Evolutionary conservation across 1,140 invertebrate species (phyloP).

Genomic region (Bombus breviceps): DNA sequence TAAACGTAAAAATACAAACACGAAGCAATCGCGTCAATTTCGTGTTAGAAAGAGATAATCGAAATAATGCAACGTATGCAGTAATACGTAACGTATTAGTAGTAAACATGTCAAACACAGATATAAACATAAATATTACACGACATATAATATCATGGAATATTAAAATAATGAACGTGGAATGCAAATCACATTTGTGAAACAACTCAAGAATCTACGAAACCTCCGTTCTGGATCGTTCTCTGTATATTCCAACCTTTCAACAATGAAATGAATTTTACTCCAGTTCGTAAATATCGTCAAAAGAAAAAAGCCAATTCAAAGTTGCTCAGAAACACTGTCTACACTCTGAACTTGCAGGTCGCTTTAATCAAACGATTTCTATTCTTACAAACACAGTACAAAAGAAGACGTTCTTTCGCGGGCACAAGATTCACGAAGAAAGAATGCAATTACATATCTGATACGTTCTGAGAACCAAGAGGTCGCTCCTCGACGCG

Average conservation of each 20-base stretch:
- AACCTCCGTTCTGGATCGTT: too few relatives aligned
- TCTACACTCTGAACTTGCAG: background rate
- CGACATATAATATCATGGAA: background rate
- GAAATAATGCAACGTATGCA: background rate
- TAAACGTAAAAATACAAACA: background rate
- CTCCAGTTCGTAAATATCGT: background rate
- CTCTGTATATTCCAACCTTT: background rate
- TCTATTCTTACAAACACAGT: background rate
- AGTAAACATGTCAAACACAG: background rate
- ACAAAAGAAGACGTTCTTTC: background rate
- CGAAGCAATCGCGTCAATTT: background rate
- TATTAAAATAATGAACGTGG: background rate
- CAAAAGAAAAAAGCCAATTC: background rate
- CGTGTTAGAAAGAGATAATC: background rate
- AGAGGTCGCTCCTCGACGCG: background rate
- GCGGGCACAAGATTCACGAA: background rate
- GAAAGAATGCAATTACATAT: slow-evolving; percentile 15
- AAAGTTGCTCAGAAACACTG: background rate
- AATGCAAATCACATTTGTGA: background rate
- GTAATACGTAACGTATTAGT: too few relatives aligned
- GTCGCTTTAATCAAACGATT: background rate
- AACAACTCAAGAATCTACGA: background rate
- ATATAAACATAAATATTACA: too few relatives aligned
- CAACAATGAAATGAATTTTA: background rate
- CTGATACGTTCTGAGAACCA: background rate